These are phyloP conservation scores for Galagoides demidoff DNA, from an alignment of 2,797 vertebrate species.

Conservation along the genomic window DNA sequence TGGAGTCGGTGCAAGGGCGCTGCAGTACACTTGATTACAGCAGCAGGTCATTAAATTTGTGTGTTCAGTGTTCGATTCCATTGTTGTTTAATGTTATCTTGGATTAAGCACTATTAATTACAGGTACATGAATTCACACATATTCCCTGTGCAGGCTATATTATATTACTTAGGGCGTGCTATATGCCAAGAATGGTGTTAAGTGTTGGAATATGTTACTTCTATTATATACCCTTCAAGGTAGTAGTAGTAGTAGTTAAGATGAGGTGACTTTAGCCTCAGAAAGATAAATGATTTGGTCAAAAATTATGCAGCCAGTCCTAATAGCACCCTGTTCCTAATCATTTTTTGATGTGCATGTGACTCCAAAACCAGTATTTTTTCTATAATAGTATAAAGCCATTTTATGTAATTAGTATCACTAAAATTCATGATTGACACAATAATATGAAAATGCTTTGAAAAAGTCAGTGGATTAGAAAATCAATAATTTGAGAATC, in stretches of 20 bases:
- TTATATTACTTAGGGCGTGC: neutral
- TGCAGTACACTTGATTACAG: neutral
- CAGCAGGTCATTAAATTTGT: neutral
- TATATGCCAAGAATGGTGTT: neutral
- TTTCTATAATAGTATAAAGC: neutral
- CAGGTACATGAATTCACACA: neutral
- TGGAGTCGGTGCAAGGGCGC: neutral
- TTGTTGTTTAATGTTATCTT: neutral
- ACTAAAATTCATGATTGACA: neutral
- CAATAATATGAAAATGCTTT: conserved; percentile 32
- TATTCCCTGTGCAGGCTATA: neutral
- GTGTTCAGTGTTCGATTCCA: neutral
- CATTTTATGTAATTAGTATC: conserved; percentile 3
- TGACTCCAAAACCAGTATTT: neutral
- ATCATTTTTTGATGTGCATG: neutral
- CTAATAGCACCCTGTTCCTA: neutral
- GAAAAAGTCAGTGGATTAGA: conserved; percentile 50
- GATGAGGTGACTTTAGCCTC: neutral
- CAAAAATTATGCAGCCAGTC: neutral
- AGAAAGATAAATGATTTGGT: neutral
- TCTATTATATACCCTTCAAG: neutral
- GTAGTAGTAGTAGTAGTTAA: neutral
- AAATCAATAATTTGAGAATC: conserved; percentile 46
- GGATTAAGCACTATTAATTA: neutral
- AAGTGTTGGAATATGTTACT: neutral